Conservation (phyloP, 2,888 invertebrate species). For the Phaedon cochleariae region DNA sequence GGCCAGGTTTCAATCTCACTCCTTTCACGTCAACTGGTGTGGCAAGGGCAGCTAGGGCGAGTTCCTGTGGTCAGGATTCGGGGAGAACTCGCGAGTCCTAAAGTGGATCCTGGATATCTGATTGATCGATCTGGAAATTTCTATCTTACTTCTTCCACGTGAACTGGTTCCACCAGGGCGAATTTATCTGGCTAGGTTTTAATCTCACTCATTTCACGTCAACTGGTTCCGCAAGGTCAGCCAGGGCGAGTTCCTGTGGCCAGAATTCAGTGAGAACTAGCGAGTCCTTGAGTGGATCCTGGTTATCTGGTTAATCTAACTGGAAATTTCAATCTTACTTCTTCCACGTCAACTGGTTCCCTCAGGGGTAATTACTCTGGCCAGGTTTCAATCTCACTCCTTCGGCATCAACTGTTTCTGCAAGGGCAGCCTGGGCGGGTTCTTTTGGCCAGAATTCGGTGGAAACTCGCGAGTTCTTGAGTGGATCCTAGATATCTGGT, state of each 20-base stretch:
- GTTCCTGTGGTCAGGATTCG: slow-evolving; percentile 99
- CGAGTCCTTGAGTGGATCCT: slow-evolving; percentile 97
- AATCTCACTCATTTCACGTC: too few species aligned
- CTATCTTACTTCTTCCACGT: too few species aligned
- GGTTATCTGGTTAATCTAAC: too few species aligned
- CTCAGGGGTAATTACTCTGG: slow-evolving; percentile 76
- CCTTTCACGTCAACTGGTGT: slow-evolving; percentile 99
- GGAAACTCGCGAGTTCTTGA: slow-evolving; percentile 96
- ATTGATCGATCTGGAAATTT: too few species aligned
- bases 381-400: slow-evolving; percentile 79
- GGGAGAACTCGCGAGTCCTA: slow-evolving; percentile 94
- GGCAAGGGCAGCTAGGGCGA: slow-evolving; percentile 84
- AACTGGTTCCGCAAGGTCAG: slow-evolving; percentile 97
- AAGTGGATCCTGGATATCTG: too few species aligned
- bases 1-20: slow-evolving; percentile 92
- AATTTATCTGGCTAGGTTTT: slow-evolving; percentile 99
- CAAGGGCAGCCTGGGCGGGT: slow-evolving; percentile 84
- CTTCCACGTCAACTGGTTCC: too few species aligned
- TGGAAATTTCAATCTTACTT: too few species aligned
- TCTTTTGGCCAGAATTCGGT: slow-evolving; percentile 99
- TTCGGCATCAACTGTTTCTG: slow-evolving; percentile 99
- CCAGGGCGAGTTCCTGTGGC: slow-evolving; percentile 96
- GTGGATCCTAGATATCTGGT: too few species aligned
- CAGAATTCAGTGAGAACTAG: slow-evolving; percentile 97
- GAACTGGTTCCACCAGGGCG: too few species aligned